Percentiles rank a stretch among this genome's conserved stretches.
Conservation (phyloP, 2,888 invertebrate species). For the Drosophila peninsularis region DNA sequence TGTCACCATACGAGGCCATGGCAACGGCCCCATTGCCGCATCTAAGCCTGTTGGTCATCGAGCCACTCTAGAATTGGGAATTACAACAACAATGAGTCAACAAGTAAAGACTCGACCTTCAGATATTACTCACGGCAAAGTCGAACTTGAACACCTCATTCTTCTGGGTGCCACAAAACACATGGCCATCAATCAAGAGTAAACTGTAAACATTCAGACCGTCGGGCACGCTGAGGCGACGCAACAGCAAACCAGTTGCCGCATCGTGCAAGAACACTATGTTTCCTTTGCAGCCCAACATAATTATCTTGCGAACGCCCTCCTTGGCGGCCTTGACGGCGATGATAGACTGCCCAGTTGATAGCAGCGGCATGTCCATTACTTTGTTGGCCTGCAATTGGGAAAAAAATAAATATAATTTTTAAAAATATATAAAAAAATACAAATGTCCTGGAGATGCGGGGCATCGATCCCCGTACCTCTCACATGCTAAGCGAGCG, state of each 20-base stretch:
- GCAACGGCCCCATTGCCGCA: constrained; percentile 91
- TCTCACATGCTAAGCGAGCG: constrained; percentile 85
- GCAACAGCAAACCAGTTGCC: constrained; percentile 88
- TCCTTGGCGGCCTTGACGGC: constrained; percentile 90
- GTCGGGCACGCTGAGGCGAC: constrained; percentile 87
- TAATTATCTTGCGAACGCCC: constrained; percentile 88
- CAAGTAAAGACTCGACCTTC: too few species aligned
- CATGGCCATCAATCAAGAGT: constrained; percentile 88
- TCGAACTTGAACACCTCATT: constrained; percentile 90
- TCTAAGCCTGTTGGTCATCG: constrained; percentile 86
- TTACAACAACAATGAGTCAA: neutral
- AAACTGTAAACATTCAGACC: constrained; percentile 89
- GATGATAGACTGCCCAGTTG: constrained; percentile 88
- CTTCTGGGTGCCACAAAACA: constrained; percentile 92
- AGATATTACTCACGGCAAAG: constrained; percentile 88
- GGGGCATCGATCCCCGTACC: constrained; percentile 85
- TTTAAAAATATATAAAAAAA: constrained; percentile 4
- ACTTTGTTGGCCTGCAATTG: constrained; percentile 86
- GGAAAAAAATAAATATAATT: neutral
- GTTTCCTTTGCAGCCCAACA: constrained; percentile 89
- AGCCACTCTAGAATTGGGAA: constrained; percentile 87
- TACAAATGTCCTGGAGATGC: constrained; percentile 82
- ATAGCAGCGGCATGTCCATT: constrained; percentile 84
- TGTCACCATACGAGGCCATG: constrained; percentile 87
- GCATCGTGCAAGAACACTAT: constrained; percentile 90